Evolutionary conservation across 2,797 vertebrate species (phyloP), one percentile per base, ranked within the genome.

Genomic region (Lacerta bilineata): DNA sequence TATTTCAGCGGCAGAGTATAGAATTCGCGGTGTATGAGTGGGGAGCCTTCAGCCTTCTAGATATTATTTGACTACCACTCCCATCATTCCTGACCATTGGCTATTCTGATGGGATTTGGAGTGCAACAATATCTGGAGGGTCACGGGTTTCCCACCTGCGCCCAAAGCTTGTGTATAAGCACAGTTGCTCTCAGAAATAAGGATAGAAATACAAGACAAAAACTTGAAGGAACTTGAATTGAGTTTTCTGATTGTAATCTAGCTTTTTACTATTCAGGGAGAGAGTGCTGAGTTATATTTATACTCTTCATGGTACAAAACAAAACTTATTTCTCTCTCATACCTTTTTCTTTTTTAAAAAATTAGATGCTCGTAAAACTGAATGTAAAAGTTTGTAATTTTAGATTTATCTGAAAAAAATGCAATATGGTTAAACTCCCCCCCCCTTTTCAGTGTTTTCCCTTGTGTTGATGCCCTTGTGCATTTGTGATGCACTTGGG

Each of bases 401-500:
- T 11, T 39, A 33, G 33, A 55, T 72, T 81, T 76, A 81, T 82
- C n/a, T 39, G 64, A 23, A 80, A 75, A 80, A 81, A 80, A 29
- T 46, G 50, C 29, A 68, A n/a, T 85, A 55, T 33, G 59, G 69
- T 66, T 88, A 81, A 84, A 84, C 10, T 23, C 55, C 64, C 25
- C 71, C 17, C 50, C 50, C 50, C 3, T 23, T 33, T 46, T 11
- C 23, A 23, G 50, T 29, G 20, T 33, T 80, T 85, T 90, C 29
- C 85, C n/a, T 71, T 84, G n/a, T 13, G 80, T 91, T 94, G 82
- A 83, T 91, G 23, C 89, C 46, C 41, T 82, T 75, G 46, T 86
- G 88, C 72, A 88, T 85, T 9, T 89, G 25, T 88, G 89, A 87
- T 89, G 80, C 75, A 83, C 55, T 91, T 92, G 55, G 85, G 61